Evolutionary conservation across 1,140 invertebrate genomes (phyloP).

Genomic region (Macrobrachium nipponense): DNA sequence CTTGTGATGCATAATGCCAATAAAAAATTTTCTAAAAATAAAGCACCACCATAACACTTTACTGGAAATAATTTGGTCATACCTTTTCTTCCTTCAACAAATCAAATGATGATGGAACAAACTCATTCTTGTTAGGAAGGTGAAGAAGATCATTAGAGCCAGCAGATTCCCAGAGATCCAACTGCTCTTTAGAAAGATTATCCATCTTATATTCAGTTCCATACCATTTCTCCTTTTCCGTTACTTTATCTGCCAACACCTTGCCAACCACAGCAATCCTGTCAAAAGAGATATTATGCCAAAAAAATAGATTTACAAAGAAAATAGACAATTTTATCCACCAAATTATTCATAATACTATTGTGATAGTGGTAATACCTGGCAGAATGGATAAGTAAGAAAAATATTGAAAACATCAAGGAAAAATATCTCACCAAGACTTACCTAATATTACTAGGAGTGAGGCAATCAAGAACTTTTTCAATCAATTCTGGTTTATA

Average conservation of each 20-base stretch:
- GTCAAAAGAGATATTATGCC: neutral
- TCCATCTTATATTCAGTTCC: constrained; percentile 86
- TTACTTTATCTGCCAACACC: constrained; percentile 67
- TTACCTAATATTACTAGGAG: constrained; percentile 82
- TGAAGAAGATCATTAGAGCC: constrained; percentile 76
- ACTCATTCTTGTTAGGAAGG: constrained; percentile 88
- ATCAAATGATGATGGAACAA: constrained; percentile 89
- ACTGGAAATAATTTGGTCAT: neutral
- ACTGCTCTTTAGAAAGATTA: constrained; percentile 75
- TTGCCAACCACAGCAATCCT: constrained; percentile 66
- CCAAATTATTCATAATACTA: too few species aligned
- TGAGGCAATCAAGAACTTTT: constrained; percentile 79
- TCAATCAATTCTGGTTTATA: constrained; percentile 89
- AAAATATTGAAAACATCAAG: too few species aligned
- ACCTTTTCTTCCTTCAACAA: constrained; percentile 71
- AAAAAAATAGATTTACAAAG: too few species aligned
- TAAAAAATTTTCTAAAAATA: neutral
- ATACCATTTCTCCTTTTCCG: constrained; percentile 84
- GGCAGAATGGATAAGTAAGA: too few species aligned
- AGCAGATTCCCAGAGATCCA: constrained; percentile 79
- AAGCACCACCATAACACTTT: neutral
- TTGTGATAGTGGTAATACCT: too few species aligned
- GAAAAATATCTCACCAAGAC: constrained; percentile 53
- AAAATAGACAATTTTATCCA: too few species aligned
- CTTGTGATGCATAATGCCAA: too few species aligned